These are phyloP conservation scores for Elysia crispata DNA, from an alignment of 2,888 invertebrate species.

Conservation along the genomic window DNA sequence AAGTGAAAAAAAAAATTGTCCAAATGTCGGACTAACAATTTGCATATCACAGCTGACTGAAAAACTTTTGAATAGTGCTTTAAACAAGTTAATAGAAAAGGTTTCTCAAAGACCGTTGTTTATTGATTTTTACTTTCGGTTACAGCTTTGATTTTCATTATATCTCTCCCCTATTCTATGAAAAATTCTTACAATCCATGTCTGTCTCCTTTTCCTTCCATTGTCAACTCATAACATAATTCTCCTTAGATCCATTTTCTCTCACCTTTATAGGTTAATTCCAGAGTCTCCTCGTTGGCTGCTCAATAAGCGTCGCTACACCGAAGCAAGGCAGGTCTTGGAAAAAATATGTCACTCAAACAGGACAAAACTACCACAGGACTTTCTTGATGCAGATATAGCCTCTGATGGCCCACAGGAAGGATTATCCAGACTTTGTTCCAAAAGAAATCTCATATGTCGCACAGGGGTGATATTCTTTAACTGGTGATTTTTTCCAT, in stretches of 20 bases:
- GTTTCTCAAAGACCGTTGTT: too few species aligned
- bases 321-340: slow-evolving; percentile 46
- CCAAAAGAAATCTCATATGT: slow-evolving; percentile 49
- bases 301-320: slow-evolving; percentile 44
- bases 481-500: slow-evolving; percentile 82
- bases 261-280: slow-evolving; percentile 45
- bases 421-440: slow-evolving; percentile 49
- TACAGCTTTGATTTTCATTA: too few species aligned
- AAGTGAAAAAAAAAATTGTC: too few species aligned
- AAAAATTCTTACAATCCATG: too few species aligned
- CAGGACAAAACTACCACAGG: slow-evolving; percentile 46
- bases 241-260: not conserved
- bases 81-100: too few species aligned
- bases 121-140: too few species aligned
- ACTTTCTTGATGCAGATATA: slow-evolving; percentile 39
- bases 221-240: too few species aligned
- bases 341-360: slow-evolving; percentile 50
- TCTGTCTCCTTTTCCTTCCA: too few species aligned
- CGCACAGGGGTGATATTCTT: slow-evolving; percentile 75
- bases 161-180: too few species aligned
- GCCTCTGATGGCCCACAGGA: slow-evolving; percentile 34
- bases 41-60: too few species aligned
- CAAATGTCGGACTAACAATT: too few species aligned
- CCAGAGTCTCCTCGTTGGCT: slow-evolving; percentile 56
- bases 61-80: too few species aligned